Evolutionary conservation across 2,797 vertebrate genomes (phyloP), one percentile per base, ranked within the genome.

Genomic region (Poliocrania exsul): DNA sequence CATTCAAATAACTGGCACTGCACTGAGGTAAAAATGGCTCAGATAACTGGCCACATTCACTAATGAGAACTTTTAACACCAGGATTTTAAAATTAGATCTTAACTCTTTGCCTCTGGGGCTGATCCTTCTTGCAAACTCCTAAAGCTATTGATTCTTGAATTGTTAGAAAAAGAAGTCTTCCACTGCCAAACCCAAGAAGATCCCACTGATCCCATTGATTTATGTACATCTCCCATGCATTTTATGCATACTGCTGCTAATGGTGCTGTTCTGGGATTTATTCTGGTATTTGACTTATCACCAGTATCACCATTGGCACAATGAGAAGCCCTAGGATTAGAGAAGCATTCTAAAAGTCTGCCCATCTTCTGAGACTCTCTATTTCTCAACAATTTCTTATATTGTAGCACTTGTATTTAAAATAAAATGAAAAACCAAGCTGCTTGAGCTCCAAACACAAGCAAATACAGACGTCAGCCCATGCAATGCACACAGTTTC

Each of bases 401-500:
- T 10, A 37, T 16, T 33, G 13, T 10, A 77, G 51, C 50, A 58
- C 2, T 1, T 0, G 0, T n/a, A 25, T 24, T 35, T 51, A 49
- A 66, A 56, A 49, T 19, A 78, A 11, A 14, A 9, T 33, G 21
- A 47, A 66, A 11, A 13, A 9, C 46, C 81, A 79, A 25, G 14
- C 42, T 14, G 23, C 0, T 4, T 54, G 53, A 96, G 47, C 60
- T 85, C 57, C 83, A 87, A 62, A 40, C 93, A 92, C 94, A 97
- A 95, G 94, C 72, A 4, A 97, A 97, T 96, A 97, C 7, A 53
- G 81, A 66, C 62, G 81, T 60, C n/a, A 81, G 61, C 8, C 60
- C 98, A 98, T 98, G 98, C 98, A 96, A 86, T 16, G 54, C 94
- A 80, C 72, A 69, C 84, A 46, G 94, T 95, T 77, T 74, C 33